Evolutionary conservation across 1,140 invertebrate genomes (phyloP).

Genomic region (Brachionus rotundiformis): DNA sequence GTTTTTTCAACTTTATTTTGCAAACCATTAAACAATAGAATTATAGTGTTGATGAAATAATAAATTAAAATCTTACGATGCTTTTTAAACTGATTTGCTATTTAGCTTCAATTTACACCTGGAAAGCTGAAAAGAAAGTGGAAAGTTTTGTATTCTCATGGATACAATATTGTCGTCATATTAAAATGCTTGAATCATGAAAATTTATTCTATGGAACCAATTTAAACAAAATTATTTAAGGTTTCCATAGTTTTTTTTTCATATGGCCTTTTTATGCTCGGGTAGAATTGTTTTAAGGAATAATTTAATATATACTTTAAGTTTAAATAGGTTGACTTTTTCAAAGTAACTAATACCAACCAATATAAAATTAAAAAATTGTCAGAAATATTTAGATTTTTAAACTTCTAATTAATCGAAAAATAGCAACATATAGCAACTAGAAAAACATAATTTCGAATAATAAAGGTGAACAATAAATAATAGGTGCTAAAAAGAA

Average conservation of each 20-base stretch:
- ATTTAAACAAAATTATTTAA: background rate
- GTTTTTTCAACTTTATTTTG: constrained; percentile 11
- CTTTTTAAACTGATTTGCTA: background rate
- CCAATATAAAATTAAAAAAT: background rate
- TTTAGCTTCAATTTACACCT: background rate
- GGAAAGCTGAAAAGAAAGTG: no score
- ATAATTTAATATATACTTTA: background rate
- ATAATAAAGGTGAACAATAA: constrained; percentile 29
- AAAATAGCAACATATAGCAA: constrained; percentile 30
- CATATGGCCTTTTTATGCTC: background rate
- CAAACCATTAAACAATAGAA: background rate
- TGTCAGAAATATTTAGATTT: constrained; percentile 10
- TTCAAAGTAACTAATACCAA: constrained; percentile 33
- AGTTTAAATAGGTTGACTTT: background rate
- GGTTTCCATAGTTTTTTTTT: background rate
- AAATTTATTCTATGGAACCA: background rate
- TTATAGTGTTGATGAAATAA: background rate
- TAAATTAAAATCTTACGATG: background rate
- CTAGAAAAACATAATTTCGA: background rate
- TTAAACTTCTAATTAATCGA: background rate
- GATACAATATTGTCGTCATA: background rate
- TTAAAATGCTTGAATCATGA: no score
- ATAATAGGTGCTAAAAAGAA: constrained; percentile 18
- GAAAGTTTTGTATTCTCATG: background rate
- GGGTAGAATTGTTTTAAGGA: background rate